Evolutionary conservation across 2,797 vertebrate genomes (phyloP).

Genomic region (Amphiprion clarkii): DNA sequence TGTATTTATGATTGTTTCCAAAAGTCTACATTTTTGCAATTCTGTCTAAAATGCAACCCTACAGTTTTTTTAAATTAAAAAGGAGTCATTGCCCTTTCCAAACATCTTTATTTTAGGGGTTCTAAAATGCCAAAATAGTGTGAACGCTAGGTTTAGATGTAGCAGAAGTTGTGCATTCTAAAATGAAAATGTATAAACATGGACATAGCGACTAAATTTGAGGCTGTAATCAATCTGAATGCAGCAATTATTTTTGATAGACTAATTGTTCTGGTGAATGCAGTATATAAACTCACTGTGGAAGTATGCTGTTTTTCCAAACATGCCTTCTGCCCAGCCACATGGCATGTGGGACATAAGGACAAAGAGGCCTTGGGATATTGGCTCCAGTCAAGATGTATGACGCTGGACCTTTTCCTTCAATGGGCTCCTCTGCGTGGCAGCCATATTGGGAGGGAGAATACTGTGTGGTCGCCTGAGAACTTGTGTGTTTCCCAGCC

Average conservation of each 20-base stretch:
- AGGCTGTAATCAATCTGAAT: slow-evolving; percentile 1
- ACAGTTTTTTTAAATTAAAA: too few relatives aligned
- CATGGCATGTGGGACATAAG: slow-evolving; percentile 45
- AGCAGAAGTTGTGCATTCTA: too few relatives aligned
- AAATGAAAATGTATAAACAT: too few relatives aligned
- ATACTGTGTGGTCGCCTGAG: slow-evolving; percentile 83
- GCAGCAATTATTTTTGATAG: not conserved
- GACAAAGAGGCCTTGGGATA: slow-evolving; percentile 70
- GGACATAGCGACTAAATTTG: not conserved
- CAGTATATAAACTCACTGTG: not conserved
- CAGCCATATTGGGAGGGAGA: slow-evolving; percentile 77
- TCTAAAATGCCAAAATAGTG: too few relatives aligned
- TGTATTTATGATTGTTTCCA: too few relatives aligned
- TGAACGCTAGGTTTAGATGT: too few relatives aligned
- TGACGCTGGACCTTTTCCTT: slow-evolving; percentile 69
- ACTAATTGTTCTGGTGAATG: slow-evolving; percentile 1
- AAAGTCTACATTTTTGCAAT: too few relatives aligned
- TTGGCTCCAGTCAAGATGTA: slow-evolving; percentile 76
- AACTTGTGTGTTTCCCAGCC: slow-evolving; percentile 85
- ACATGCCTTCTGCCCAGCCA: slow-evolving; percentile 48
- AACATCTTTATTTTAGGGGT: too few relatives aligned
- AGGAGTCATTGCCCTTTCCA: too few relatives aligned
- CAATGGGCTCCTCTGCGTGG: slow-evolving; percentile 74
- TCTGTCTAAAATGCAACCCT: too few relatives aligned
- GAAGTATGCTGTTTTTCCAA: slow-evolving; percentile 38